Percentiles rank a stretch among this genome's conserved stretches.
Evolutionary conservation across 2,113 vertebrate species (phyloP).

Genomic region (Sorex fumeus): DNA sequence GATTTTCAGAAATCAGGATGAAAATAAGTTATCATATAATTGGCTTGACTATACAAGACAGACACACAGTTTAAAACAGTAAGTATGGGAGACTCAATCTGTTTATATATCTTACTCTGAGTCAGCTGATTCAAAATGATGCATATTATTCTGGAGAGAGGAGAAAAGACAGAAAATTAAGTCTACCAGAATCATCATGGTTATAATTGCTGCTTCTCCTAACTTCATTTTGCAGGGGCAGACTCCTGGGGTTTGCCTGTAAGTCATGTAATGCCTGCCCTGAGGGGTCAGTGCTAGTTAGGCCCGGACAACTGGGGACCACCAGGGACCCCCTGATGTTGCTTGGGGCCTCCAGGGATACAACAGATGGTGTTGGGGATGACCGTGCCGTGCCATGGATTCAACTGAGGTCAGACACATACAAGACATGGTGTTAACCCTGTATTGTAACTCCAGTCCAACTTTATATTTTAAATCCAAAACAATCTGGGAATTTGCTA

Average conservation of each 20-base stretch:
- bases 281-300: too few relatives aligned
- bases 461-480: not conserved
- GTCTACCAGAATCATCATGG: not conserved
- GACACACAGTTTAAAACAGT: not conserved
- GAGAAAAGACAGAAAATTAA: not conserved
- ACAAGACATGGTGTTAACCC: too few relatives aligned
- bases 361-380: too few relatives aligned
- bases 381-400: too few relatives aligned
- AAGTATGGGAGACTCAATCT: not conserved
- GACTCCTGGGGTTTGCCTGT: too few relatives aligned
- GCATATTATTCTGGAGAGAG: not conserved
- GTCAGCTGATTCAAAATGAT: not conserved
- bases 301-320: too few relatives aligned
- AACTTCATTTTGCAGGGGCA: not conserved
- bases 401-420: too few relatives aligned
- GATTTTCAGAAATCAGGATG: not conserved
- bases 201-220: not conserved
- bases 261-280: too few relatives aligned
- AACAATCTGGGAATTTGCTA: not conserved
- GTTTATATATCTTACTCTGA: not conserved
- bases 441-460: too few relatives aligned
- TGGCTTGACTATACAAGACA: not conserved
- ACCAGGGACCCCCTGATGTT: too few relatives aligned
- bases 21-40: constrained; percentile 35
- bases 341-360: too few relatives aligned